Evolutionary conservation across 92 coral and sea anemone genomes (phyloP).

Genomic region (Montipora capitata): DNA sequence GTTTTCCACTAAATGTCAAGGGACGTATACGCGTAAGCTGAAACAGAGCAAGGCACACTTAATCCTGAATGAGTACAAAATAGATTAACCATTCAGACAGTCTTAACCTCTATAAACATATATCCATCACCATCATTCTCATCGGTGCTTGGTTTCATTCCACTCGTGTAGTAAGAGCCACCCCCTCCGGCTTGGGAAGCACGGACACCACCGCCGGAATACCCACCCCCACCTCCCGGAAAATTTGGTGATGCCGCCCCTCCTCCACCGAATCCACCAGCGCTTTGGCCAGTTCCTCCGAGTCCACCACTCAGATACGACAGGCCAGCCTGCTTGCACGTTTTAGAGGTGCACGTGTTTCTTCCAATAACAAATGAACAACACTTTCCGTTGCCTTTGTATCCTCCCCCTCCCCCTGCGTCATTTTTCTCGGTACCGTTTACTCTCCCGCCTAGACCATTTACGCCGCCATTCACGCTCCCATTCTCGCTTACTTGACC

Average conservation of each 20-base stretch:
- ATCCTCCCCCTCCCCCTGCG: conserved; percentile 82
- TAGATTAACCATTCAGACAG: background rate
- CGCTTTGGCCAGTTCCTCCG: conserved; percentile 65
- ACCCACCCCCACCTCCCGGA: conserved; percentile 87
- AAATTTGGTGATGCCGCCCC: conserved; percentile 57
- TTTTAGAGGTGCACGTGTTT: conserved; percentile 11
- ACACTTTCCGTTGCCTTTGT: conserved; percentile 57
- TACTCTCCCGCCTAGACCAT: conserved; percentile 70
- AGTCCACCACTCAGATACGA: conserved; percentile 66
- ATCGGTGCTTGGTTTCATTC: background rate
- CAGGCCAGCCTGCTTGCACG: conserved; percentile 58
- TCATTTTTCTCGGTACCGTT: conserved; percentile 21
- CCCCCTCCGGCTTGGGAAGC: conserved; percentile 68
- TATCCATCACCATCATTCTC: conserved; percentile 58
- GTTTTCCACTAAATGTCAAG: too few relatives aligned
- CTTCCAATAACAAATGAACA: background rate
- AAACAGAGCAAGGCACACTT: too few relatives aligned
- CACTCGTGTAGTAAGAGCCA: conserved; percentile 23
- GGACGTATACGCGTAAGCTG: too few relatives aligned
- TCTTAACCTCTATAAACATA: conserved; percentile 14
- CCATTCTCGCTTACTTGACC: conserved; percentile 54
- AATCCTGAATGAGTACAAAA: too few relatives aligned
- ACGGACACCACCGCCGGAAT: conserved; percentile 69
- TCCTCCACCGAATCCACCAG: conserved; percentile 89
- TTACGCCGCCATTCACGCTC: conserved; percentile 47